Base-by-base conservation (phyloP, 2,888 invertebrate species). In the Bedellia somnulentella region DNA sequence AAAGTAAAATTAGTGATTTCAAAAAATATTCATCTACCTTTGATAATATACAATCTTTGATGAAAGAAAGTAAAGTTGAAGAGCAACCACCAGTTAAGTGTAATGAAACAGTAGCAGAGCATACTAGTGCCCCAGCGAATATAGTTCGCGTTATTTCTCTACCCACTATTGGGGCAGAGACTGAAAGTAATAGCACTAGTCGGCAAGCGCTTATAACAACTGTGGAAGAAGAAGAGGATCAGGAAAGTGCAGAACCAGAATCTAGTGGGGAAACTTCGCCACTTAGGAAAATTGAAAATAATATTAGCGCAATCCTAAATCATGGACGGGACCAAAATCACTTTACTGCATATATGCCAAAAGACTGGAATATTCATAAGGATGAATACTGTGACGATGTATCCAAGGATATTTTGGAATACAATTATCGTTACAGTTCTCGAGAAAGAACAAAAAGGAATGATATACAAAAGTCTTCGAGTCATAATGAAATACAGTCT, bases 1-100 rank as follows among this genome's bases (percentile, higher is more conserved):
- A 79, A 43, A 79, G 70, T 46, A 68, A 77, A 39, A 77, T 77
- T 47, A 59, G 78, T 6, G 85, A 85, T 47, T 79, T 81, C 43
- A 85, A 84, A 47, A 82, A 86, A 47, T 85, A 85, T 59, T 86
- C 85, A 40, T 85, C 84, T 24, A 87, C 87, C 5, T 88, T 87
- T 54, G 87, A 87, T 68, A 86, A 87, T 50, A 84, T 87, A 44
- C 83, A 85, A 50, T 85, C 85, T 23, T 60, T 88, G 40, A 80
- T 87, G 37, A 82, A 82, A 45, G 87, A 87, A 52, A 85, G 85
- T 13, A 80, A 83, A 39, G 78, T 85, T 10, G 80, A 81, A 38
- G 78, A 78, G 45, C 58, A 77, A 24, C 66, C 68, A 15, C 60
- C 59, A 32, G 50, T 56, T 29, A 80, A 80, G 39, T 77, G 73